Percentiles rank a stretch among this genome's conserved stretches.
These are phyloP conservation scores for Nomia melanderi DNA, from an alignment of 1,140 invertebrate species.

Conservation along the genomic window DNA sequence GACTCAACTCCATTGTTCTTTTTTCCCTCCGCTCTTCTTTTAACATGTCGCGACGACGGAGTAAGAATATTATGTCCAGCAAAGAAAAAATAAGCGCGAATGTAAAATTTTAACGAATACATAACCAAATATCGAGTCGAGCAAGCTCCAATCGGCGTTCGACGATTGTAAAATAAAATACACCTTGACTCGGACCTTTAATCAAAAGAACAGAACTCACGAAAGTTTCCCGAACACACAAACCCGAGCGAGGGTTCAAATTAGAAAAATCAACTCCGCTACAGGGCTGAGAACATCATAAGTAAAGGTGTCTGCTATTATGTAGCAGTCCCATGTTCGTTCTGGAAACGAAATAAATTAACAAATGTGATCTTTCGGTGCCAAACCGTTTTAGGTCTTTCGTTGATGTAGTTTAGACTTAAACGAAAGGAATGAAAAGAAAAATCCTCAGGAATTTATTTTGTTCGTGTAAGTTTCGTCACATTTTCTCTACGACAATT, in stretches of 20 bases:
- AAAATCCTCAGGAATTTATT: too few species aligned
- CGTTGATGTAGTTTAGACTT: too few species aligned
- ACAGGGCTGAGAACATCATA: not conserved
- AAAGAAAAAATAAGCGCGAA: conserved; percentile 7
- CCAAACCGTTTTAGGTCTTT: too few species aligned
- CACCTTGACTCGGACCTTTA: not conserved
- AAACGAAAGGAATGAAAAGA: too few species aligned
- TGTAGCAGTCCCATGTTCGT: too few species aligned
- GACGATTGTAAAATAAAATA: not conserved
- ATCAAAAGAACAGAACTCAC: not conserved
- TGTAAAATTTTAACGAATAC: conserved; percentile 24
- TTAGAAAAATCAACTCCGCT: conserved; percentile 10
- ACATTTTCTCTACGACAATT: too few species aligned
- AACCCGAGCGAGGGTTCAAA: not conserved
- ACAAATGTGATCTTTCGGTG: too few species aligned
- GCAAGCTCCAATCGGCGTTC: not conserved
- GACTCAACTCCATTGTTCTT: conserved; percentile 23
- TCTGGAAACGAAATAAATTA: too few species aligned
- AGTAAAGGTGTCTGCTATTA: too few species aligned
- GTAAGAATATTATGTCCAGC: conserved; percentile 21
- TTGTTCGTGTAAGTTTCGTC: too few species aligned
- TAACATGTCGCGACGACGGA: conserved; percentile 29
- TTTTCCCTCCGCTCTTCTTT: conserved; percentile 17
- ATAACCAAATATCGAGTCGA: not conserved
- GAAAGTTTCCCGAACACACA: not conserved